These are phyloP conservation scores for Alca torda DNA, from an alignment of 2,797 vertebrate genomes.

Conservation along the genomic window DNA sequence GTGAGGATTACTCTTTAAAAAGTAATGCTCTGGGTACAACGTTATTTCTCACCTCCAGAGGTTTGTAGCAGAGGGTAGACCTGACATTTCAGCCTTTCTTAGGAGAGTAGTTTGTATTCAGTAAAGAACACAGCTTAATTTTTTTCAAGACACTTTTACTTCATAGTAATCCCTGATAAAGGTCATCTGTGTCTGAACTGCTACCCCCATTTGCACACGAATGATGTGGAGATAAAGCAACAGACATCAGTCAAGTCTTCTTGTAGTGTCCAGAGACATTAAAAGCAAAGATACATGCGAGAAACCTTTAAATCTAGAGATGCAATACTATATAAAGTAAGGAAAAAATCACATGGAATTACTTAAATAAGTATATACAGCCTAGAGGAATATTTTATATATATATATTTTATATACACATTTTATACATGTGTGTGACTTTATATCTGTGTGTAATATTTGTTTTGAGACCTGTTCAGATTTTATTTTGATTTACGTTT, in stretches of 20 bases:
- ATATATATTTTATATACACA: not conserved
- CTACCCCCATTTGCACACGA: not conserved
- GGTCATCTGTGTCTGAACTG: not conserved
- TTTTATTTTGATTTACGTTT: not conserved
- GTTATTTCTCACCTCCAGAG: not conserved
- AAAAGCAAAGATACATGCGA: fast-evolving
- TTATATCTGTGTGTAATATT: not conserved
- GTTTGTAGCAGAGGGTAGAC: not conserved
- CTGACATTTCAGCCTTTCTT: not conserved
- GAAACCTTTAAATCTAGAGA: not conserved
- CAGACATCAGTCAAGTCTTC: not conserved
- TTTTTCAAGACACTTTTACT: conserved; percentile 2
- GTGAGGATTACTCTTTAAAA: not conserved
- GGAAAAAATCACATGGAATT: not conserved
- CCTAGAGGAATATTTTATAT: not conserved
- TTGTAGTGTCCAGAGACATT: not conserved
- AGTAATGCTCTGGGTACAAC: not conserved
- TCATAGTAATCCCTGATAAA: not conserved
- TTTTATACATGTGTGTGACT: not conserved
- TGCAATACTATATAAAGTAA: not conserved
- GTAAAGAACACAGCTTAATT: not conserved
- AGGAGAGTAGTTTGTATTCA: not conserved
- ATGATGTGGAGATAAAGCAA: not conserved
- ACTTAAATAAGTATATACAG: not conserved
- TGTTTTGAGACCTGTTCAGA: not conserved